Evolutionary conservation across 2,113 vertebrate genomes (phyloP), one percentile per base, ranked within the genome.

Genomic region (Brienomyrus longianalis): DNA sequence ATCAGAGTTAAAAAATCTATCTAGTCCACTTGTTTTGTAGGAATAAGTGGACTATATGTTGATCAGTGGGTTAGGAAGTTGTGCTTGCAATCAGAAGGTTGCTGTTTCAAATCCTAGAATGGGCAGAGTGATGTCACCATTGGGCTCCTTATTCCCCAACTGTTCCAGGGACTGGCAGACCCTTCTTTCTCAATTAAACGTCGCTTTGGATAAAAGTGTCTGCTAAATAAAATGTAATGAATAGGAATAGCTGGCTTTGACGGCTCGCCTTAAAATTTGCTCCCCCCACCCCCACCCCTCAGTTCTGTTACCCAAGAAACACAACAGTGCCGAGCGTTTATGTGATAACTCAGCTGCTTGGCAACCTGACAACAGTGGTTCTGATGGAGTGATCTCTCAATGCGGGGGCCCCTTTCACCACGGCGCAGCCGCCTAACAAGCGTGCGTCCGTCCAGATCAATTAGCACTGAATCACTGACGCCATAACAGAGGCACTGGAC

Each of bases 401-500:
- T 45, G 84, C 45, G 27, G 87, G n/a, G 70, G 31, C 74, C 89
- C 48, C 86, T 89, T 87, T 88, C 35, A 91, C 45, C 45, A n/a
- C 17, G 23, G 83, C 8, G 3, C 9, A 11, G 70, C 89, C 85
- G 45, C 51, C 91, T 88, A 91, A 90, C 83, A 91, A 90, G 85
- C 83, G 51, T 74, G 83, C 39, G 27, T 90, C 59, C 83, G 10
- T 84, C 31, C 88, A 3, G 39, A 91, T 92, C 85, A 90, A 90
- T 92, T 92, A 91, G 86, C 92, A 62, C 89, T 91, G 89, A 89
- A 91, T 92, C 89, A 84, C 83, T 90, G 91, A 90, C 66, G 83
- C 31, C 43, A 59, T 88, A 87, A 85, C 62, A 54, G 47, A 51
- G 80, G 88, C 11, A 86, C 84, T 70, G 88, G 85, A 88, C 84